Percentiles rank a stretch among this genome's conserved stretches.
Evolutionary conservation across 2,888 invertebrate genomes (phyloP).

Genomic region (Pyrgus malvae): DNA sequence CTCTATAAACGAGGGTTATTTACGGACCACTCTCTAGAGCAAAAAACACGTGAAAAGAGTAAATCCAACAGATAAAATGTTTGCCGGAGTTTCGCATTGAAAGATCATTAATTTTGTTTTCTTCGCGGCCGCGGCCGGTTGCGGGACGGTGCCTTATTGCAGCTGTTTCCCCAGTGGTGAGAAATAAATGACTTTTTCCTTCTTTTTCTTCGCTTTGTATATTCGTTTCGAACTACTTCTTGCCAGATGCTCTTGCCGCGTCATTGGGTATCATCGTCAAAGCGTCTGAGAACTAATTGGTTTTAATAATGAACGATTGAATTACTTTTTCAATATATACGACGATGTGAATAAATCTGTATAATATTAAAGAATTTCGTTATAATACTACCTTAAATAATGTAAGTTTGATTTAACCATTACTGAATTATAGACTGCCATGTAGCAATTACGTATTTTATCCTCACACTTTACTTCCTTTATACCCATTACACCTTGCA

Average conservation of each 20-base stretch:
- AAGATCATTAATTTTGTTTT: slow-evolving; percentile 66
- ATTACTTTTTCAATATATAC: no score
- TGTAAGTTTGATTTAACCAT: no score
- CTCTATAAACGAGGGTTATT: slow-evolving; percentile 65
- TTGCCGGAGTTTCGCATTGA: slow-evolving; percentile 58
- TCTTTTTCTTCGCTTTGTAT: slow-evolving; percentile 26
- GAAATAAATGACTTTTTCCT: slow-evolving; percentile 35
- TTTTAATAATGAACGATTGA: no score
- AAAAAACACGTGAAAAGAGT: slow-evolving; percentile 65
- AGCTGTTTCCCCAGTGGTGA: slow-evolving; percentile 35
- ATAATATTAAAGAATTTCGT: no score
- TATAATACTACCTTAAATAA: no score
- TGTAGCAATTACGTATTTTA: no score
- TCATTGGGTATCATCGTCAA: slow-evolving; percentile 1
- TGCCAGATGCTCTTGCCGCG: not conserved
- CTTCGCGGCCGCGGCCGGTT: slow-evolving; percentile 33
- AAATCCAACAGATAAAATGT: slow-evolving; percentile 60
- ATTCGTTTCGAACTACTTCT: slow-evolving; percentile 10
- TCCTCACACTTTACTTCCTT: no score
- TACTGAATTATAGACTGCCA: no score
- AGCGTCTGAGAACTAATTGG: not conserved
- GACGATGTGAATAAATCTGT: no score
- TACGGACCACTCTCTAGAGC: slow-evolving; percentile 55
- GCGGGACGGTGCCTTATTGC: slow-evolving; percentile 37
- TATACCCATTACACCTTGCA: no score